These are phyloP conservation scores for Rhopalosiphum maidis DNA, from an alignment of 1,140 invertebrate species.

Conservation along the genomic window DNA sequence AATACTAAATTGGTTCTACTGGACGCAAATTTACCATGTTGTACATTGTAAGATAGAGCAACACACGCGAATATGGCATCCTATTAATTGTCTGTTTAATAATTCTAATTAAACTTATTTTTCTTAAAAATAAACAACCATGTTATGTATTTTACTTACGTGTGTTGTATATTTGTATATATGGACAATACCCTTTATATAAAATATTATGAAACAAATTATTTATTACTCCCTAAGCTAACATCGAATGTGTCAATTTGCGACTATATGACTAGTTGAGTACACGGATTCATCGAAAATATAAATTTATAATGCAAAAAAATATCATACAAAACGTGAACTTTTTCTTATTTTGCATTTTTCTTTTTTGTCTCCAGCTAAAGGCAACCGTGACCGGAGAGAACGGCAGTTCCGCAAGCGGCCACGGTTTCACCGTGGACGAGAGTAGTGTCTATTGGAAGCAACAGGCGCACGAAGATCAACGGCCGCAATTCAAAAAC, in stretches of 20 bases:
- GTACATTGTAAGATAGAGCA: no score
- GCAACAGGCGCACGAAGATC: conserved; percentile 15
- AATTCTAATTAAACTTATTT: no score
- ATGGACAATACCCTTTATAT: neutral
- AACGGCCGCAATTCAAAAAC: conserved; percentile 42
- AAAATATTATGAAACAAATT: neutral
- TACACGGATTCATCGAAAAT: neutral
- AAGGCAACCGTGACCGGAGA: neutral
- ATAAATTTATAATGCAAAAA: neutral
- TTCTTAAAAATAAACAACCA: no score
- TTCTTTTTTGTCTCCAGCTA: neutral
- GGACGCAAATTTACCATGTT: no score
- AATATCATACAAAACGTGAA: neutral
- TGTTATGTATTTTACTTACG: no score
- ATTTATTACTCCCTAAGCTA: neutral
- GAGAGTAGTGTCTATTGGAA: conserved; percentile 37
- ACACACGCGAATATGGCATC: no score
- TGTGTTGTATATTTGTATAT: no score
- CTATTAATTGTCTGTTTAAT: no score
- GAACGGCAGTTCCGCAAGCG: neutral
- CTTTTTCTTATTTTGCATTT: neutral
- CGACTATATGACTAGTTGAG: neutral
- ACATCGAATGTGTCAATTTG: neutral
- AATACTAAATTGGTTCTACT: no score
- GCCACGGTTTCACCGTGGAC: neutral